Base-by-base conservation (phyloP, 2,797 vertebrate species). In the Phrynocephalus forsythii region DNA sequence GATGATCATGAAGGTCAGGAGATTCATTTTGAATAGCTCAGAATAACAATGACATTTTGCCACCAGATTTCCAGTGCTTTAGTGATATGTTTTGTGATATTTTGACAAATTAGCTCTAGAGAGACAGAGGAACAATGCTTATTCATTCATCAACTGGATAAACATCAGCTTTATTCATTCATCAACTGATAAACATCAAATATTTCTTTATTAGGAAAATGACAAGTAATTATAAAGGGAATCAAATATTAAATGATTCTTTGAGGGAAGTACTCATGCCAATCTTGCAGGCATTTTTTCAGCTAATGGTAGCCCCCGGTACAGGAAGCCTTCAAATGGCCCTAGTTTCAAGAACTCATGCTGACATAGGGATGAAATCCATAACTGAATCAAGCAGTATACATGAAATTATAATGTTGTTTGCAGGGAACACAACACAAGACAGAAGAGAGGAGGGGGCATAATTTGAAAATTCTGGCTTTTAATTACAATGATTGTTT, bases 1-100 rank as follows among this genome's bases (percentile, higher is more conserved):
- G 76, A 84, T 75, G 69, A 68, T 44, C 75, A 30, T 94, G 79
- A 81, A 88, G 85, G 89, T 92, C 75, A 66, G 38, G 0, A 0
- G 63, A 84, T 20, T 87, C 52, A 91, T 0, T 0, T 56, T 5
- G 38, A 89, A 4, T 2, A 75, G 92, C 24, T 28, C 30, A 26
- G 33, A 67, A 88, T 75, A 86, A 87, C 68, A 86, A 75, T 16
- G 87, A 80, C 87, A 91, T 1, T 0, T 0, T 0, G 1, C 2
- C 75, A 16, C 5, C 10, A 67, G 73, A 3, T 56, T 66, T 48
- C 50, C 30, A 63, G 38, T 73, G 56, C 56, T 75, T 84, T 84
- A 79, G 56, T 79, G 63, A 15, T 66, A 30, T 6, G 0, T 77
- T 85, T 50, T 82, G 6, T 63, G 79, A 0, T 0, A 18, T 86